Evolutionary conservation across 2,113 vertebrate genomes (phyloP).

Genomic region (Sylvietta virens): DNA sequence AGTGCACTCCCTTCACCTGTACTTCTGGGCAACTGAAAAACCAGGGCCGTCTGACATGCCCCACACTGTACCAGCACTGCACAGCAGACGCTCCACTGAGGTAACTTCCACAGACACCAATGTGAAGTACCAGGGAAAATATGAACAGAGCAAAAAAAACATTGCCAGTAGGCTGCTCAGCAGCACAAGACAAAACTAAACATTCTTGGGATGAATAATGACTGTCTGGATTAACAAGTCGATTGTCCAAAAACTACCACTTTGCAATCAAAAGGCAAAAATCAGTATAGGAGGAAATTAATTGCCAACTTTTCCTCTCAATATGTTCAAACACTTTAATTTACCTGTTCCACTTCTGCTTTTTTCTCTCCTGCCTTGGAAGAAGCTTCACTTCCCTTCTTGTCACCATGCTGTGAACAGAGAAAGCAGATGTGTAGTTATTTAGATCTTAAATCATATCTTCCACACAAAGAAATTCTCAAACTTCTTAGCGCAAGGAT

Average conservation of each 20-base stretch:
- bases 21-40: not conserved
- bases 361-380: slow-evolving; percentile 53
- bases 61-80: not conserved
- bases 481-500: not conserved
- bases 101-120: fast-evolving
- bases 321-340: not conserved
- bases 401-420: slow-evolving; percentile 52
- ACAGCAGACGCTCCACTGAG: not conserved
- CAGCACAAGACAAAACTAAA: not conserved
- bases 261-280: not conserved
- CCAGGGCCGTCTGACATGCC: fast-evolving
- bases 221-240: not conserved
- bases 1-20: not conserved
- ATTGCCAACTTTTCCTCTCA: not conserved
- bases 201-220: not conserved
- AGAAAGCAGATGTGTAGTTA: not conserved
- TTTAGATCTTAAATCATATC: not conserved
- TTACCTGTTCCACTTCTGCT: slow-evolving; percentile 58
- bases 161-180: not conserved
- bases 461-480: not conserved
- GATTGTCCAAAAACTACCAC: not conserved
- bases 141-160: not conserved
- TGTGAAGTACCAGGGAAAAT: not conserved
- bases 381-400: slow-evolving; percentile 38
- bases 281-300: not conserved